These are phyloP conservation scores for Xenotilapia leptura DNA, from an alignment of 2,113 vertebrate genomes.

Conservation along the genomic window DNA sequence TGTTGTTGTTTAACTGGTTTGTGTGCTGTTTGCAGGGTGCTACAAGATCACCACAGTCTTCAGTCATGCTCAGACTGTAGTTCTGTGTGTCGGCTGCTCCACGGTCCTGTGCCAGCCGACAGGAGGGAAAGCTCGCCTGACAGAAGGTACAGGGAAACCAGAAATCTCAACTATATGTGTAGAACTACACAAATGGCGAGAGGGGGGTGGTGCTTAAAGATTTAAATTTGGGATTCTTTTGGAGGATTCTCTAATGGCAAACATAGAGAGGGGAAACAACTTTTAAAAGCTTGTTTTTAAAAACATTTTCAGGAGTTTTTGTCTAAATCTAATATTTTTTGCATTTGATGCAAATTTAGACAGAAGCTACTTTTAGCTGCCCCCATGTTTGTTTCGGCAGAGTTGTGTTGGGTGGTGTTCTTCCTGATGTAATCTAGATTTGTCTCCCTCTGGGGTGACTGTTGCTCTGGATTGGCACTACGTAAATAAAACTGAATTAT, in stretches of 20 bases:
- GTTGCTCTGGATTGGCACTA: background rate
- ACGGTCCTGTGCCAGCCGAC: constrained; percentile 73
- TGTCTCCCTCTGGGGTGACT: background rate
- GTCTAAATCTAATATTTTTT: background rate
- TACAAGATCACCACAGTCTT: constrained; percentile 77
- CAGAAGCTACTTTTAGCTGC: background rate
- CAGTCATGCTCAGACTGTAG: constrained; percentile 74
- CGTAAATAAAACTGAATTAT: background rate
- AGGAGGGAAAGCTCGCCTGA: constrained; percentile 72
- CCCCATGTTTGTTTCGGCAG: background rate
- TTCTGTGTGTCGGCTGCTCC: constrained; percentile 73
- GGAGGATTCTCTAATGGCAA: background rate
- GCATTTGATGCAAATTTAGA: background rate
- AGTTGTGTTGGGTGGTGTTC: background rate
- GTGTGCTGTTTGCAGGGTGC: constrained; percentile 51
- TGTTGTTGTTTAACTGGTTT: background rate
- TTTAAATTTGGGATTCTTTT: background rate
- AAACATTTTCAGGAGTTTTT: background rate
- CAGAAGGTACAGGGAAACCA: constrained; percentile 64
- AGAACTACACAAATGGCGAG: background rate
- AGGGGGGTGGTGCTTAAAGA: background rate
- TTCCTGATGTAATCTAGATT: background rate
- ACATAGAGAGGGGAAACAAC: background rate
- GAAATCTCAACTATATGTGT: background rate
- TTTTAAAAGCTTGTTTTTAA: background rate